These are phyloP conservation scores for Molossus molossus DNA, from an alignment of 2,797 vertebrate genomes.

Conservation along the genomic window DNA sequence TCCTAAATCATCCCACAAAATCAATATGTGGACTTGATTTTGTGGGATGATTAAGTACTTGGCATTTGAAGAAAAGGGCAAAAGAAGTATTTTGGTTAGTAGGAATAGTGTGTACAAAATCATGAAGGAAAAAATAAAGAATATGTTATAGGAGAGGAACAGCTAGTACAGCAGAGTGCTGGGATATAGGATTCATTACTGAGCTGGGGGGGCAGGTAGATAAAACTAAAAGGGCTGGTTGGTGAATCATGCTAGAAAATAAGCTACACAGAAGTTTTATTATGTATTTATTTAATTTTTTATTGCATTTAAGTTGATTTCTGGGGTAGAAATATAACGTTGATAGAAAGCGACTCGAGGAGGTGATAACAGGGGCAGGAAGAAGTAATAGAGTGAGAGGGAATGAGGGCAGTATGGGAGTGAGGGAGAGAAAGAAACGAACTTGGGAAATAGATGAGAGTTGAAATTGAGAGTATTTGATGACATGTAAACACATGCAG, in stretches of 20 bases:
- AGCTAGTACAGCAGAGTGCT: not conserved
- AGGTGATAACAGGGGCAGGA: not conserved
- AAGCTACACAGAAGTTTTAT: not conserved
- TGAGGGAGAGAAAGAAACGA: not conserved
- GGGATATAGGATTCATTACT: not conserved
- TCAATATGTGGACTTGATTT: not conserved
- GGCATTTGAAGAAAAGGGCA: constrained; percentile 23
- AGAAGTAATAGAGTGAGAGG: not conserved
- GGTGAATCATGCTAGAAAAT: not conserved
- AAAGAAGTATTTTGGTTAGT: not conserved
- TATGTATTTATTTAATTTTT: not conserved
- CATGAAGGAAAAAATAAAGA: not conserved
- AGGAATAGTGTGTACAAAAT: not conserved
- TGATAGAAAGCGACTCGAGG: not conserved
- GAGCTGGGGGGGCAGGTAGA: not conserved
- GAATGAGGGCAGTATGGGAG: not conserved
- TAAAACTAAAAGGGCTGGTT: not conserved
- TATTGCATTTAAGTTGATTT: not conserved
- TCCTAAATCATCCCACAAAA: not conserved
- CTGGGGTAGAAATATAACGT: not conserved
- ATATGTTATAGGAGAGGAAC: not conserved
- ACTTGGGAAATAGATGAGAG: not conserved
- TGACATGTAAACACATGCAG: not conserved
- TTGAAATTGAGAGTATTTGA: not conserved
- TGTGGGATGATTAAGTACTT: constrained; percentile 12